Percentiles rank a stretch among this genome's conserved stretches.
These are phyloP conservation scores for Argynnis bischoffii DNA, from an alignment of 2,888 invertebrate species.

Conservation along the genomic window DNA sequence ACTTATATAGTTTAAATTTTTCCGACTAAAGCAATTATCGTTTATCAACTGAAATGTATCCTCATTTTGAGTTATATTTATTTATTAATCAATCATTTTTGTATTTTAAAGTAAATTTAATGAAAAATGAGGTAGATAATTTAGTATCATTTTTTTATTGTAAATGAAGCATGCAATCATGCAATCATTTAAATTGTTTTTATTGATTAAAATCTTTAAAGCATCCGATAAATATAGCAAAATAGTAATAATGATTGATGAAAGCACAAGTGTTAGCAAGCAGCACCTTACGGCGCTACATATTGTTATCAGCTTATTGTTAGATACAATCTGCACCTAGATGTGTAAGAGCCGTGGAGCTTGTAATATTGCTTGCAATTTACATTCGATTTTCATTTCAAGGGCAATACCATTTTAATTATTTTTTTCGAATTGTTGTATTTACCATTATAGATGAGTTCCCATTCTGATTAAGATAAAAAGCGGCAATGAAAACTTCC, in stretches of 20 bases:
- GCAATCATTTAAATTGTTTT: no score
- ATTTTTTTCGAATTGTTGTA: not conserved
- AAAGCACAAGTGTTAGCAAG: slow-evolving; percentile 24
- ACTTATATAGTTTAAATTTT: slow-evolving; percentile 57
- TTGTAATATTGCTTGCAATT: slow-evolving; percentile 38
- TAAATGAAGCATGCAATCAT: no score
- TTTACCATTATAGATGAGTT: not conserved
- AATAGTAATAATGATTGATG: slow-evolving; percentile 1
- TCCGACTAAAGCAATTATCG: slow-evolving; percentile 34
- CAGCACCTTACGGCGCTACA: slow-evolving; percentile 24
- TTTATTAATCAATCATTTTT: not conserved
- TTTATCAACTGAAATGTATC: not conserved
- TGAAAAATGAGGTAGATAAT: no score
- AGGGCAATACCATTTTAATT: slow-evolving; percentile 22
- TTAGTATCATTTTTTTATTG: no score
- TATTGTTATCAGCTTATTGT: slow-evolving; percentile 27
- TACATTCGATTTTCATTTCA: slow-evolving; percentile 39
- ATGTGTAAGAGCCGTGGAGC: slow-evolving; percentile 55
- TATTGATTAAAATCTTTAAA: no score
- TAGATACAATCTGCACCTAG: slow-evolving; percentile 56
- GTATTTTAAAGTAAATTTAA: no score
- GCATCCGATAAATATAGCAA: not conserved
- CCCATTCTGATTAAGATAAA: not conserved
- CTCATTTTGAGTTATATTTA: not conserved
- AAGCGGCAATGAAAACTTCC: not conserved